Percentiles rank a stretch among this genome's conserved stretches.
These are phyloP conservation scores for Berghia stephanieae DNA, from an alignment of 1,140 invertebrate species.

Conservation along the genomic window DNA sequence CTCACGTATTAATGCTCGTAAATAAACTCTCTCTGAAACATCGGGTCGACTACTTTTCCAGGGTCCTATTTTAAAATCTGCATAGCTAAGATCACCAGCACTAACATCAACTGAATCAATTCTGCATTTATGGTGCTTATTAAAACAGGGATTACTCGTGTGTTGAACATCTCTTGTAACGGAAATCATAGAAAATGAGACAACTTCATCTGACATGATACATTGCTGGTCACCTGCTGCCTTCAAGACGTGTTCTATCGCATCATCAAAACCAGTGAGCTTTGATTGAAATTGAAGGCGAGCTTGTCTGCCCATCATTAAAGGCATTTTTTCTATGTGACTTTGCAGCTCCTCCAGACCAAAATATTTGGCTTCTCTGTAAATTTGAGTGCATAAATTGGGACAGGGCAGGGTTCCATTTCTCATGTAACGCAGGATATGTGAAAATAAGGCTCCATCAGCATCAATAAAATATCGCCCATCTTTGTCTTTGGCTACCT, in stretches of 20 bases:
- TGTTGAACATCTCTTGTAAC: background rate
- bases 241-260: background rate
- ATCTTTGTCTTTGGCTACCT: slow-evolving; percentile 52
- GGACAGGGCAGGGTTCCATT: slow-evolving; percentile 49
- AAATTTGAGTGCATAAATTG: slow-evolving; percentile 40
- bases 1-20: background rate
- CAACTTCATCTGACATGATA: background rate
- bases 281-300: background rate
- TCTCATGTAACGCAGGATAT: slow-evolving; percentile 55
- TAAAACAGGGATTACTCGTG: background rate
- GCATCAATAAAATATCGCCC: slow-evolving; percentile 61
- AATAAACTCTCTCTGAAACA: background rate
- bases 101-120: background rate
- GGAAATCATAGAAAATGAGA: background rate
- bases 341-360: slow-evolving; percentile 48
- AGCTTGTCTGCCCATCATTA: slow-evolving; percentile 43
- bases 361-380: slow-evolving; percentile 55
- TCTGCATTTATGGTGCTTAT: background rate
- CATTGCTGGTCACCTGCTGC: background rate
- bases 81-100: background rate
- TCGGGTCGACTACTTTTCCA: background rate
- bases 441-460: slow-evolving; percentile 50
- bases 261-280: slow-evolving; percentile 5
- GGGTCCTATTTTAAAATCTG: background rate
- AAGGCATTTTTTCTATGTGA: slow-evolving; percentile 46